Percentiles rank a stretch among this genome's conserved stretches.
Evolutionary conservation across 2,797 vertebrate genomes (phyloP).

Genomic region (Avahi laniger): DNA sequence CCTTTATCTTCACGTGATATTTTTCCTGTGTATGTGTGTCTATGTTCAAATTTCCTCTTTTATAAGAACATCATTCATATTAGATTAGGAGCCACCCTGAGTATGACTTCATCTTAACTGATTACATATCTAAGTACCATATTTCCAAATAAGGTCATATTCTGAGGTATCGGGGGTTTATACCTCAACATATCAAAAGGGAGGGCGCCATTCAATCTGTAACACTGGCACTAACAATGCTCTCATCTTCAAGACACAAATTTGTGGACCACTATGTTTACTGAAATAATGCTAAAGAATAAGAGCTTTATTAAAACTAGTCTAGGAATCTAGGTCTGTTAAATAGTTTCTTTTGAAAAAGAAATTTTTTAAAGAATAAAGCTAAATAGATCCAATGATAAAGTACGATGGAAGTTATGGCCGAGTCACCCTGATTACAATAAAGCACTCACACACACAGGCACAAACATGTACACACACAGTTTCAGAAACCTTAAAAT

Average conservation of each 20-base stretch:
- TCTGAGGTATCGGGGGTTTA: not conserved
- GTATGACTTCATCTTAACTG: not conserved
- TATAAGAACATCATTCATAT: not conserved
- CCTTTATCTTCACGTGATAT: not conserved
- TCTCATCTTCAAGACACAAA: not conserved
- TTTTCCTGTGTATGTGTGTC: not conserved
- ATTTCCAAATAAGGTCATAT: not conserved
- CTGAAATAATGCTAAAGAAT: not conserved
- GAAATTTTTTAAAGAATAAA: not conserved
- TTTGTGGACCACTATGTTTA: not conserved
- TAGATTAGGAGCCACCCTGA: not conserved
- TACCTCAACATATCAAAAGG: not conserved
- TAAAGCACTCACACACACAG: not conserved
- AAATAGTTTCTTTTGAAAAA: not conserved
- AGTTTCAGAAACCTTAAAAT: conserved; percentile 54
- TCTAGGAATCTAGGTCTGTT: not conserved
- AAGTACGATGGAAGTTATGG: conserved; percentile 41
- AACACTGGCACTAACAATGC: not conserved
- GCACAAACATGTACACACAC: not conserved
- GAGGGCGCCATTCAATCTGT: not conserved
- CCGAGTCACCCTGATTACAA: conserved; percentile 57
- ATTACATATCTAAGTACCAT: not conserved
- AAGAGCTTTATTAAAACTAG: not conserved
- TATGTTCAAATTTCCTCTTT: not conserved
- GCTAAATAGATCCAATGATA: not conserved